Percentiles rank a stretch among this genome's conserved stretches.
Conservation (phyloP, 2,797 vertebrate genomes). For the Myotis daubentonii region DNA sequence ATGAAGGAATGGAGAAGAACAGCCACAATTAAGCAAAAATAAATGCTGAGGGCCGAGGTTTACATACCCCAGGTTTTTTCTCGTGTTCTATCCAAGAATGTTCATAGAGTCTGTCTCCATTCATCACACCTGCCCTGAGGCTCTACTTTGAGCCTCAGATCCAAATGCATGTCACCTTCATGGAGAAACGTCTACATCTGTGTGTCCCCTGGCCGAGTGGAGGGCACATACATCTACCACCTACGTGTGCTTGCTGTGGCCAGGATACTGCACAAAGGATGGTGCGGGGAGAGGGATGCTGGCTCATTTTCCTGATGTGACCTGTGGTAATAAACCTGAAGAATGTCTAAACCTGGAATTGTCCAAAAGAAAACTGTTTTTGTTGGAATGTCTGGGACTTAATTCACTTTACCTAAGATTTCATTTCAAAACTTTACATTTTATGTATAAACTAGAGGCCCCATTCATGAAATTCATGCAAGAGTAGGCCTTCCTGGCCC, state of each 20-base stretch:
- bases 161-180: neutral
- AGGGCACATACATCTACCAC: slow-evolving; percentile 34
- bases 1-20: neutral
- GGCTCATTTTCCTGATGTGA: neutral
- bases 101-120: neutral
- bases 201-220: neutral
- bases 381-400: slow-evolving; percentile 45
- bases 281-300: neutral
- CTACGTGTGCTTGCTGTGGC: neutral
- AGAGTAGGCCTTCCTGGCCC: no score
- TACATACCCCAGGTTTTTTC: neutral
- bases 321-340: slow-evolving; percentile 21
- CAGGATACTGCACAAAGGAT: neutral
- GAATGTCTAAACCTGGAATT: slow-evolving; percentile 24
- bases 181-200: neutral
- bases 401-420: slow-evolving; percentile 38
- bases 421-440: slow-evolving; percentile 23
- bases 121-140: neutral
- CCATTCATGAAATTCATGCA: no score
- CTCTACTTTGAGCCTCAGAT: neutral
- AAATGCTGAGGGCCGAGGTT: neutral
- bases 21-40: neutral
- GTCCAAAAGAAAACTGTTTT: slow-evolving; percentile 47
- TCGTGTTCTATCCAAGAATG: neutral
- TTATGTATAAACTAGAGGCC: neutral